Percentiles rank a stretch among this genome's conserved stretches.
Evolutionary conservation across 2,113 vertebrate species (phyloP).

Genomic region (Galbula dea): DNA sequence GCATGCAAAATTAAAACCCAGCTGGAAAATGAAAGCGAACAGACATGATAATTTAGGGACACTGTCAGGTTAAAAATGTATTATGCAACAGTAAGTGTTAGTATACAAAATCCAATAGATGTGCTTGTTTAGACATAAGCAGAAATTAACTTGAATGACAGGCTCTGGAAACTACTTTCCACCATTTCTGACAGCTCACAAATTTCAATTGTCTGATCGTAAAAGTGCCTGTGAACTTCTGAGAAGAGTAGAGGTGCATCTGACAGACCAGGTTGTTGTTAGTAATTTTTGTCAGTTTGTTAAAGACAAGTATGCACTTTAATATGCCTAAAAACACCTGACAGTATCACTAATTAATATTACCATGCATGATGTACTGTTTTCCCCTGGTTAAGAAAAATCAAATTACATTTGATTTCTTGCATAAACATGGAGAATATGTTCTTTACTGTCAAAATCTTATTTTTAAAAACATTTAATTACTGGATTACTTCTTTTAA

Average conservation of each 20-base stretch:
- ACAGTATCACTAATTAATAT: conserved; percentile 42
- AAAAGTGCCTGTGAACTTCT: neutral
- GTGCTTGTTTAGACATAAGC: neutral
- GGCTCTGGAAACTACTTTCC: neutral
- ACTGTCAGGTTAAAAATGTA: conserved; percentile 39
- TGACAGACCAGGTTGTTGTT: neutral
- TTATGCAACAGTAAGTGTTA: neutral
- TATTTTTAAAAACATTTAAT: neutral
- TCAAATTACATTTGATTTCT: conserved; percentile 24
- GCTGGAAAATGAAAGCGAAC: conserved; percentile 62
- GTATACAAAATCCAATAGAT: neutral
- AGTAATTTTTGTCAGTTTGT: neutral
- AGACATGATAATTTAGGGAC: conserved; percentile 50
- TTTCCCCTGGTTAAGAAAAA: conserved; percentile 32
- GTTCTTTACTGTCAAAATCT: neutral
- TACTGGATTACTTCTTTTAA: neutral
- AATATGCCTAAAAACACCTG: neutral
- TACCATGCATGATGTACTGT: conserved; percentile 45
- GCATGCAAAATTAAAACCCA: conserved; percentile 64
- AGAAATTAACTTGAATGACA: neutral
- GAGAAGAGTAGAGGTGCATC: neutral
- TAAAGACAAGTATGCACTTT: neutral
- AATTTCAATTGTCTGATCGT: neutral
- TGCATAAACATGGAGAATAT: neutral
- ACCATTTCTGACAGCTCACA: neutral